Evolutionary conservation across 2,113 vertebrate species (phyloP).

Genomic region (Pachyramphus minor): DNA sequence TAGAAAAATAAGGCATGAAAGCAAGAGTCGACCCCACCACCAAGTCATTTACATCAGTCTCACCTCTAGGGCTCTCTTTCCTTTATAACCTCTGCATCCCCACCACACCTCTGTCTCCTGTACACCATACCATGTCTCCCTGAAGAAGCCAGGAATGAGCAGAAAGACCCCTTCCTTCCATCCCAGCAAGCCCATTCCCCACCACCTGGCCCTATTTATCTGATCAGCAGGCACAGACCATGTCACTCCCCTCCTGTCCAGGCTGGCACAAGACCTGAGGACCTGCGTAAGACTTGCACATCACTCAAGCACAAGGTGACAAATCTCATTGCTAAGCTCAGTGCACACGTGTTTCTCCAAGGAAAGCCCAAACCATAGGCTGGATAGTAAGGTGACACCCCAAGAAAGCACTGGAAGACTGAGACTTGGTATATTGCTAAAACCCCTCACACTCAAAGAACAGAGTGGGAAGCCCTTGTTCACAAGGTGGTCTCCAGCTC

Average conservation of each 20-base stretch:
- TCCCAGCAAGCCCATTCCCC: background rate
- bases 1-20: background rate
- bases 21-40: background rate
- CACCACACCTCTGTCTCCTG: background rate
- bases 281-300: accelerated
- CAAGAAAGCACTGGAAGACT: background rate
- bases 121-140: background rate
- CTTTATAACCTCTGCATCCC: background rate
- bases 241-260: accelerated
- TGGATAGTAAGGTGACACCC: background rate
- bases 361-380: background rate
- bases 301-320: background rate
- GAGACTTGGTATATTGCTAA: background rate
- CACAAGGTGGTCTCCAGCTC: background rate
- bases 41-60: background rate
- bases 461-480: background rate
- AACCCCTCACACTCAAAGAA: background rate
- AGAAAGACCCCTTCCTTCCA: background rate
- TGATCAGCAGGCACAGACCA: background rate
- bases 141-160: background rate
- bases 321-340: background rate
- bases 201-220: background rate
- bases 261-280: background rate
- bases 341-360: background rate
- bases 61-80: background rate